These are phyloP conservation scores for Danio kyathit DNA, from an alignment of 2,797 vertebrate species.

Conservation along the genomic window DNA sequence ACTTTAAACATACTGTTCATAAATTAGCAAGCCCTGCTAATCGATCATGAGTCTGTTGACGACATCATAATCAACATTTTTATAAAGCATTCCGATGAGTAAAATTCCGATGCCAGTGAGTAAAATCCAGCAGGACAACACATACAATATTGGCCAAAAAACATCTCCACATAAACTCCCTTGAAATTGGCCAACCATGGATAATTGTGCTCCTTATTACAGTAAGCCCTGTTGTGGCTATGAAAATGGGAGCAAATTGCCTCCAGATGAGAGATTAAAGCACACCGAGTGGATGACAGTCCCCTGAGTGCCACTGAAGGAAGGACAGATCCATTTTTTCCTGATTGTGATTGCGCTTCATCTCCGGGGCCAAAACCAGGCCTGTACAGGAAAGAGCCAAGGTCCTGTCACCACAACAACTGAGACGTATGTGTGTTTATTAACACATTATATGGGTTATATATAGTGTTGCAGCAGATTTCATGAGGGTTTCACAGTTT, in stretches of 20 bases:
- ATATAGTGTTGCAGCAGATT: not conserved
- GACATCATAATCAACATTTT: not conserved
- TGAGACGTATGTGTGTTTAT: conserved; percentile 11
- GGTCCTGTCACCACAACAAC: conserved; percentile 67
- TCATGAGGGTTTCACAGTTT: not conserved
- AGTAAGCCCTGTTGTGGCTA: conserved; percentile 82
- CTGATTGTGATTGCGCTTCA: conserved; percentile 79
- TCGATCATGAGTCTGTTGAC: too few relatives aligned
- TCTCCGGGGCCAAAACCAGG: conserved; percentile 76
- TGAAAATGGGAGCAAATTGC: conserved; percentile 86
- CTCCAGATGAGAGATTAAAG: conserved; percentile 88
- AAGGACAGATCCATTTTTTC: conserved; percentile 85
- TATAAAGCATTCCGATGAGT: not conserved
- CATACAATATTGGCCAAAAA: conserved; percentile 56
- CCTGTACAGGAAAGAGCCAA: conserved; percentile 68
- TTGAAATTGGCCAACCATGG: conserved; percentile 77
- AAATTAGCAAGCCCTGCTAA: too few relatives aligned
- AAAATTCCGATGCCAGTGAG: conserved; percentile 1
- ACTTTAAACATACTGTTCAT: too few relatives aligned
- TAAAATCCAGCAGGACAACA: conserved; percentile 27
- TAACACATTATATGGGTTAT: conserved; percentile 5
- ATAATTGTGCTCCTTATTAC: conserved; percentile 87
- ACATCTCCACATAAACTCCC: conserved; percentile 70
- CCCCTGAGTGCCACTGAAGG: conserved; percentile 77
- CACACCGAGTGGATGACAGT: conserved; percentile 73